phyloP scores from a whole-genome alignment of 2,797 vertebrate species.

The Hybognathus amarus region DNA sequence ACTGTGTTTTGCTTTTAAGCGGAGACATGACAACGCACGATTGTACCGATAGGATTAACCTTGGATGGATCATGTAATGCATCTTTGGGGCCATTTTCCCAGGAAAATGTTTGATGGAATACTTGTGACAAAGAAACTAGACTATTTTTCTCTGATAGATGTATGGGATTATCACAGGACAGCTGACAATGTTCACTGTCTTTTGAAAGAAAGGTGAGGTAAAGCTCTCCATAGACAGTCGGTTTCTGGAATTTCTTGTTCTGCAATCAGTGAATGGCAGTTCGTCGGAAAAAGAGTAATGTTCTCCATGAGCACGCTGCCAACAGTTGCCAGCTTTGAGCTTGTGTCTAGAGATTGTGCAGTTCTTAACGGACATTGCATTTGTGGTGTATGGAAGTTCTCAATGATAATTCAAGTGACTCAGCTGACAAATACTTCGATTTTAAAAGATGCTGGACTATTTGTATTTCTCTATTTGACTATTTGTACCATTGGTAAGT shows the following conservation, averaged over 20 bases:
- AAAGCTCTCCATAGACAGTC: neutral
- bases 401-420: constrained; percentile 2
- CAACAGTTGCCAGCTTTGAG: neutral
- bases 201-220: neutral
- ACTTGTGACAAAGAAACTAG: neutral
- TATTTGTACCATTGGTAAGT: neutral
- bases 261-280: neutral
- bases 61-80: constrained; percentile 6
- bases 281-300: neutral
- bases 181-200: neutral
- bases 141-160: neutral
- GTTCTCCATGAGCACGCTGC: neutral
- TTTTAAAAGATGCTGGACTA: neutral
- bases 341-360: too few relatives aligned
- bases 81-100: neutral
- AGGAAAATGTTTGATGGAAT: neutral
- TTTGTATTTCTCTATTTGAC: too few relatives aligned
- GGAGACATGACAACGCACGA: neutral
- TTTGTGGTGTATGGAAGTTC: constrained; percentile 6
- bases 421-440: neutral
- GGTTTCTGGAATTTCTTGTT: constrained; percentile 10
- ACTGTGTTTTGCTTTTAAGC: neutral
- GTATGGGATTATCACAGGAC: neutral
- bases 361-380: too few relatives aligned
- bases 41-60: neutral